phyloP scores from a whole-genome alignment of 2,797 vertebrate genomes.

The Megaceryle alcyon region DNA sequence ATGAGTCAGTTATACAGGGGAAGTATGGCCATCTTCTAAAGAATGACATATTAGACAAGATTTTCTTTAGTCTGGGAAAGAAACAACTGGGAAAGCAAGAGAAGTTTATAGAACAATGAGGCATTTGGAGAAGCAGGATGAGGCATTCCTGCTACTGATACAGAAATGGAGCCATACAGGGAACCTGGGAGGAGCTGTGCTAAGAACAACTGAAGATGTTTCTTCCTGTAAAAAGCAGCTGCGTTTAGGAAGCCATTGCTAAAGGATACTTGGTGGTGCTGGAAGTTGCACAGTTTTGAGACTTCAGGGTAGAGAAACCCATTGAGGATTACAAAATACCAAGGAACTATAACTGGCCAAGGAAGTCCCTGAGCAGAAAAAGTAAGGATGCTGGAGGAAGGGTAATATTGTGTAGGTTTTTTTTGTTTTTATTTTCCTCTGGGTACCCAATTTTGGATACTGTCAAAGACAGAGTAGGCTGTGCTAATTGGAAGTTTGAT shows the following conservation, averaged over 20 bases:
- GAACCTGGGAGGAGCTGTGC: background rate
- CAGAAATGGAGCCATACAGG: background rate
- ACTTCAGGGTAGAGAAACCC: background rate
- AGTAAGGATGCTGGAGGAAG: background rate
- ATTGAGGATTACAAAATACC: background rate
- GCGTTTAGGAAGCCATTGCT: background rate
- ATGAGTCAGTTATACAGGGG: background rate
- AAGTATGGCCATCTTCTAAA: background rate
- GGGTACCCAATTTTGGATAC: background rate
- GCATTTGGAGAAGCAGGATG: background rate
- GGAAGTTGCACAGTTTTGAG: background rate
- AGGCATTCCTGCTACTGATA: background rate
- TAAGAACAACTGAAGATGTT: background rate
- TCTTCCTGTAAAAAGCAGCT: background rate
- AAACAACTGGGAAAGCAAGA: background rate
- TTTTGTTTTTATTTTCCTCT: background rate
- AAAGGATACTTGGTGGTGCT: background rate
- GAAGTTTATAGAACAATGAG: background rate
- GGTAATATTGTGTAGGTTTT: background rate
- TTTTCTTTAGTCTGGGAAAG: background rate
- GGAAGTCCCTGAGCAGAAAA: background rate
- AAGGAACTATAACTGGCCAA: accelerated
- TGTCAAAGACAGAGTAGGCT: background rate
- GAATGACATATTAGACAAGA: background rate
- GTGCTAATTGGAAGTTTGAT: background rate